A percentile compares a stretch with the other conserved stretches of the same genome.
These are phyloP conservation scores for Rhamnusium bicolor DNA, from an alignment of 2,888 invertebrate species.

Conservation along the genomic window DNA sequence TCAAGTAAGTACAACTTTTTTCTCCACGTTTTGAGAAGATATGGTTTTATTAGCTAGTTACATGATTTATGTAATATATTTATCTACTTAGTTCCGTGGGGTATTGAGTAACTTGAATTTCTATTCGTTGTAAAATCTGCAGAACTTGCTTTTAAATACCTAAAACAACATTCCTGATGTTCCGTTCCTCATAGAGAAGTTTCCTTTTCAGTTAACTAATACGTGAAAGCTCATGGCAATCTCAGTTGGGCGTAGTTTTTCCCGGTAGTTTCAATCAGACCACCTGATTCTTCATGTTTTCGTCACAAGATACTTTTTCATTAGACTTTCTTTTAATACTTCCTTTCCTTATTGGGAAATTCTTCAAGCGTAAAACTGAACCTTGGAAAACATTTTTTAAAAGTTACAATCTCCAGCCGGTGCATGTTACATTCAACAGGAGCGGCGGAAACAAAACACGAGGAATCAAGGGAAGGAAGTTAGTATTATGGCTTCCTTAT, in stretches of 20 bases:
- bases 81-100: no score
- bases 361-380: constrained; percentile 63
- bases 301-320: constrained; percentile 65
- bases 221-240: constrained; percentile 38
- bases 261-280: constrained; percentile 57
- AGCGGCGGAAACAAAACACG: constrained; percentile 40
- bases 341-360: constrained; percentile 62
- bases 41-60: no score
- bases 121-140: background rate
- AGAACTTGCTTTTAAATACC: background rate
- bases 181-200: constrained; percentile 47
- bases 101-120: no score
- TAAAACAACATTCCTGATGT: constrained; percentile 44
- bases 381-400: constrained; percentile 61
- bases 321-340: constrained; percentile 60
- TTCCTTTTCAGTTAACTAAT: constrained; percentile 44
- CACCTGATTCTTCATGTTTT: constrained; percentile 62
- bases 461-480: constrained; percentile 18
- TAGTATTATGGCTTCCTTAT: background rate
- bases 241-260: constrained; percentile 43
- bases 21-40: no score
- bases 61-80: no score
- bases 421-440: constrained; percentile 61
- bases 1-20: no score
- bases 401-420: constrained; percentile 59